Evolutionary conservation across 1,140 invertebrate species (phyloP), one percentile per base, ranked within the genome.

Genomic region (Nasonia longicornis): DNA sequence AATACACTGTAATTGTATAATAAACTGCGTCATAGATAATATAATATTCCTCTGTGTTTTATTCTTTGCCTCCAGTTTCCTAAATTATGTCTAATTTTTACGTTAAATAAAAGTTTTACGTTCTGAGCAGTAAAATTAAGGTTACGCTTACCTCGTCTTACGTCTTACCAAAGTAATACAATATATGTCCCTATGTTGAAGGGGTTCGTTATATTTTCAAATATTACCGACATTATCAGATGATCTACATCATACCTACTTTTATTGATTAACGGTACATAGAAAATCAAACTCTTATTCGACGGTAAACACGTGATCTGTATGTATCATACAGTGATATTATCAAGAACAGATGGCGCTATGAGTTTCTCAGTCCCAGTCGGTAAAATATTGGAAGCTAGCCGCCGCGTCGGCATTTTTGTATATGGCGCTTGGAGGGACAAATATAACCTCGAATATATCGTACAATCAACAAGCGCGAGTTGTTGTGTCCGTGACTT

Each of bases 1-100:
- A 87, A 88, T 85, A 88, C 86, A 89, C 88, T 90, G 89, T 91
- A 90, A 89, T 91, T 91, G 87, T 91, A 90, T 89, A 91, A 91
- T 91, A 91, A 91, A 90, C 83, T 89, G 87, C 87, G 84, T 89
- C 87, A 90, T 91, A 90, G 88, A 87, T 85, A 86, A 83, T 75
- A 80, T 77, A 80, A 64, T 82, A 72, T 52, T 35, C 76, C 22
- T 52, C 73, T 71, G 20, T 77, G 38, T 72, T 84, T 84, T 42
- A 73, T 83, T 29, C 71, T 22, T 52, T 64, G 31, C 1, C 31
- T 67, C 64, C 64, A 11, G 12, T 12, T 22, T 31, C 10, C 63
- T 22, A 29, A 26, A 29, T n/a, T 67, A 67, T 67, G 6, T 11
- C 3, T 67, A 11, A 67, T 12, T 67, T 29, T 20, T 20, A 11